phyloP scores from a whole-genome alignment of 2,113 vertebrate species.

The Varanus salvator region DNA sequence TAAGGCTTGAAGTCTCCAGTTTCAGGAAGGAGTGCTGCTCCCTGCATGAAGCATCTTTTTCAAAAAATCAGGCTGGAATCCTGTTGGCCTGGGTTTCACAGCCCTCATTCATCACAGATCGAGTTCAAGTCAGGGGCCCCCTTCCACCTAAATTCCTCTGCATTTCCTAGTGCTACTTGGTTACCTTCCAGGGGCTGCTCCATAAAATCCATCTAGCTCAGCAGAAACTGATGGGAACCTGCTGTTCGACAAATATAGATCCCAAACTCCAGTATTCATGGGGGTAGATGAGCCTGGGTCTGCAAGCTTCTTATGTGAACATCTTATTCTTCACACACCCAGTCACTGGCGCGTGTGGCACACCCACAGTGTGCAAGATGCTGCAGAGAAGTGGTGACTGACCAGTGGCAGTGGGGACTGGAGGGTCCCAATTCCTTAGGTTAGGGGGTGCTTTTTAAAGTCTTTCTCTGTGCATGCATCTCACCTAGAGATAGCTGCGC shows the following conservation, averaged over 20 bases:
- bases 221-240: constrained; percentile 10
- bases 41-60: neutral
- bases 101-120: neutral
- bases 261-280: neutral
- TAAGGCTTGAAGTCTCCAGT: accelerated
- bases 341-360: neutral
- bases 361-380: neutral
- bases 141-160: neutral
- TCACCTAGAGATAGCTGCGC: too few species aligned
- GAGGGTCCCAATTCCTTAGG: neutral
- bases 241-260: neutral
- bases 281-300: neutral
- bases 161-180: neutral
- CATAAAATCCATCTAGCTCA: neutral
- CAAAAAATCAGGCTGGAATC: accelerated
- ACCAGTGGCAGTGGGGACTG: too few species aligned
- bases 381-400: neutral
- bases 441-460: neutral
- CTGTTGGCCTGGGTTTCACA: neutral
- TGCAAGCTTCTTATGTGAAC: neutral
- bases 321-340: neutral
- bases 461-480: neutral
- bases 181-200: neutral
- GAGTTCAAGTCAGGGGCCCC: neutral
- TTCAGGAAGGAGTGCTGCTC: neutral